Evolutionary conservation across 2,797 vertebrate species (phyloP), one percentile per base, ranked within the genome.

Genomic region (Champsocephalus esox): DNA sequence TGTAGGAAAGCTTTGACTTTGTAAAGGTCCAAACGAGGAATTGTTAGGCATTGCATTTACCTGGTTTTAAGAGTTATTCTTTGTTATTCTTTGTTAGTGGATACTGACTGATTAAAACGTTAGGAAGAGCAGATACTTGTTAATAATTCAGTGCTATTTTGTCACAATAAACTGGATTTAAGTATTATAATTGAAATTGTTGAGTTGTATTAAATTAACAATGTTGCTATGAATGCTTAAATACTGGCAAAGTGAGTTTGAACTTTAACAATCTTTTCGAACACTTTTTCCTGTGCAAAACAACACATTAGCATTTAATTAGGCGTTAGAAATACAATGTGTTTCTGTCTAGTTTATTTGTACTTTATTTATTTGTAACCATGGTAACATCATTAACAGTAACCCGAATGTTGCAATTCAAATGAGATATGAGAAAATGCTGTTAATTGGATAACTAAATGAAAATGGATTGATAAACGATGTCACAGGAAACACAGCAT

Each of bases 1-100:
- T 72, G 24, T 51, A 44, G 85, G 59, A 81, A 84, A 80, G 70
- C 62, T 17, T 51, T 12, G 12, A 60, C 43, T 66, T 82, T 75
- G 62, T 63, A 49, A 73, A 17, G 46, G n/a, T 51, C n/a, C 28
- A 24, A 68, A 67, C 17, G 75, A 72, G 28, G 48, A 61, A 66
- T 13, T 13, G 38, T 67, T 60, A 21, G 55, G 64, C 75, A 63
- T 70, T 69, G 32, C 75, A 67, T 7, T 60, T 67, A 69, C 69
- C 19, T 70, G 3, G 0, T 43, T 0, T 43, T 2, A 38, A 55
- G 21, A 51, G 56, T n/a, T 65, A 10, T 48, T 24, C 14, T 57
- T 66, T 63, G 24, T 44, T 70, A 12, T 4, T 5, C 19, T 73
- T 44, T 41, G 12, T 71, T 21, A 61, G 19, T 63, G n/a, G 49